phyloP scores from a whole-genome alignment of 1,140 invertebrate species.

The Theocolax elegans region DNA sequence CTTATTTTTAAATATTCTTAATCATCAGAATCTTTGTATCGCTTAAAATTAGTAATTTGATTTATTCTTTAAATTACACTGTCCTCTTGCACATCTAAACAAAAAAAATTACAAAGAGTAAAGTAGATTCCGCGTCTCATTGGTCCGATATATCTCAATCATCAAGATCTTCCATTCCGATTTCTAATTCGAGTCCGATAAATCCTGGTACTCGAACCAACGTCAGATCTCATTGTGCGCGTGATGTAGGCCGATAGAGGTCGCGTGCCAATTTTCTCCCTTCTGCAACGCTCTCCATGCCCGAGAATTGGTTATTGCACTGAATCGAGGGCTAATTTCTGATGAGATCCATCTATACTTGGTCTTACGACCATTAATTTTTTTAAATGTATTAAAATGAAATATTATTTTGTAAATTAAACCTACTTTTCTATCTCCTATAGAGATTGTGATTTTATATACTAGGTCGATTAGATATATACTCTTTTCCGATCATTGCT shows the following conservation, averaged over 20 bases:
- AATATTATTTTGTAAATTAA: neutral
- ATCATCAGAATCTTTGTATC: no score
- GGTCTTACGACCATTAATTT: neutral
- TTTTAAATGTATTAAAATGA: neutral
- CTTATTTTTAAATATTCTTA: no score
- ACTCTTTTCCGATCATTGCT: no score
- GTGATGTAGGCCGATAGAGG: slow-evolving; percentile 5
- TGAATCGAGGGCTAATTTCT: slow-evolving; percentile 11
- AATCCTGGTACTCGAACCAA: neutral
- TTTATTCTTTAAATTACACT: no score
- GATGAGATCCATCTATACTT: neutral
- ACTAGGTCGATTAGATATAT: no score
- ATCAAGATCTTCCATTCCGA: neutral
- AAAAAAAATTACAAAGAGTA: no score
- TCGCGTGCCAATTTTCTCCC: neutral
- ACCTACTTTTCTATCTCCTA: neutral
- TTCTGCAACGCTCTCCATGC: neutral
- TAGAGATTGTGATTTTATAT: no score
- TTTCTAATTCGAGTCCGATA: slow-evolving; percentile 4
- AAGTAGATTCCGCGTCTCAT: neutral
- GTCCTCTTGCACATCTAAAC: no score
- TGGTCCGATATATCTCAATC: neutral
- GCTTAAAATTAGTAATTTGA: no score
- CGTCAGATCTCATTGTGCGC: slow-evolving; percentile 8
- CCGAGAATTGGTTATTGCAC: slow-evolving; percentile 10